Conservation (phyloP, 2,888 invertebrate species). For the Machimus rusticus region DNA sequence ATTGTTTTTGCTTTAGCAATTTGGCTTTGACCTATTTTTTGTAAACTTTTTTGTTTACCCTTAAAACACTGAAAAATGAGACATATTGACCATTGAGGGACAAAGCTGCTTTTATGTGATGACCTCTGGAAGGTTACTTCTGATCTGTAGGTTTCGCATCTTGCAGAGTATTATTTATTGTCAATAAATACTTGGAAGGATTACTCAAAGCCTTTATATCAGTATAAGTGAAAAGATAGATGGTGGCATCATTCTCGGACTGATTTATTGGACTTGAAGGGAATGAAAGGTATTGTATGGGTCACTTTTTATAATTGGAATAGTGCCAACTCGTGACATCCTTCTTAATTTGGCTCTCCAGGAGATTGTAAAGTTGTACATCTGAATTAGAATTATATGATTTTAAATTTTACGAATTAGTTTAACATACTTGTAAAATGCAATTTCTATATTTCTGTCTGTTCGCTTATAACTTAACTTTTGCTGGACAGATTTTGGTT, state of each 20-base stretch:
- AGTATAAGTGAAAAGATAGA: background rate
- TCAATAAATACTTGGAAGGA: background rate
- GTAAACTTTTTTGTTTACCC: background rate
- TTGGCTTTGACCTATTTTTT: conserved; percentile 15
- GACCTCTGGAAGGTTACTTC: background rate
- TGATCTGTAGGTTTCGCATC: background rate
- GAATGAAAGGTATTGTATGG: background rate
- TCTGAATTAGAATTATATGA: background rate
- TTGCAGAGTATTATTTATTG: background rate
- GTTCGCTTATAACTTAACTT: too few relatives aligned
- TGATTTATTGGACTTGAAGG: background rate
- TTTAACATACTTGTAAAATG: too few relatives aligned
- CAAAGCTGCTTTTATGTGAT: background rate
- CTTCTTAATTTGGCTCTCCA: background rate
- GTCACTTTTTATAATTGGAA: background rate
- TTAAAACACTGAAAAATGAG: background rate
- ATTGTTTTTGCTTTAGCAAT: conserved; percentile 4
- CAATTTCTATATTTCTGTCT: too few relatives aligned
- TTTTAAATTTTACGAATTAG: too few relatives aligned
- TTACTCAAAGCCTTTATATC: background rate
- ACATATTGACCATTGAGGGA: background rate
- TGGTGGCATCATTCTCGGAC: background rate
- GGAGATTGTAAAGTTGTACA: background rate
- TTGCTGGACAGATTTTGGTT: too few relatives aligned
- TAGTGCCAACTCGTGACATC: background rate